Evolutionary conservation across 2,888 invertebrate genomes (phyloP), one percentile per base, ranked within the genome.

Genomic region (Caenorhabditis macrosperma): DNA sequence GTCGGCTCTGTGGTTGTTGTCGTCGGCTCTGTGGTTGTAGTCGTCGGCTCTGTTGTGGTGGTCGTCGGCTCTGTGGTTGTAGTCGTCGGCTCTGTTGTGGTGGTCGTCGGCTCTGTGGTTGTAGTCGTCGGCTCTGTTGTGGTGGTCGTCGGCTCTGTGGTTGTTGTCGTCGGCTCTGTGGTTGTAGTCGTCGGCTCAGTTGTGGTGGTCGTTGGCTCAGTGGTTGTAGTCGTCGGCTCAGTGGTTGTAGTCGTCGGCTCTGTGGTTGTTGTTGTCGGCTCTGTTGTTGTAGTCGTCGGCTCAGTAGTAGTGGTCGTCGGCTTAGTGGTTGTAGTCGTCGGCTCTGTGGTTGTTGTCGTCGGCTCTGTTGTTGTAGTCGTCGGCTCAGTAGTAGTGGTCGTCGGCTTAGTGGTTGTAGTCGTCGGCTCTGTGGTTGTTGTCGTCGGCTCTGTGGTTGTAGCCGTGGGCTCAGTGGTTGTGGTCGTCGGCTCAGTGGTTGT

Each of bases 301-400:
- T 60, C 24, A 7, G 66, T 66, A 10, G 67, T 67, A 7, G 55
- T 66, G 1, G 64, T 38, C 1, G 64, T 66, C 6, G 33, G 7
- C 9, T 12, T 41, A 1, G 64, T 66, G 22, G 64, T 72, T 22
- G 72, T 72, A 2, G 72, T 44, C 9, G 63, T 74, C 15, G 41
- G 15, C 1, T n/a, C 50, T 1, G 64, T 64, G n/a, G 74, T 74
- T 1, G 74, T 74, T 12, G 64, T 74, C 26, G 75, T 75, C 20
- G 41, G 17, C 17, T 46, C 52, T 5, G 57, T 69, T 2, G 68
- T 68, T 20, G 68, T 76, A 12, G 61, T 61, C 12, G 68, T 76
- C 0, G 69, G 52, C 22, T n/a, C n/a, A n/a, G 63, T 41, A 5
- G 71, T 72, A 12, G 78, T 66, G 9, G 71, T 78, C 4, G 78